Evolutionary conservation across 2,888 invertebrate species (phyloP).

Genomic region (Drosophila stalkeri): DNA sequence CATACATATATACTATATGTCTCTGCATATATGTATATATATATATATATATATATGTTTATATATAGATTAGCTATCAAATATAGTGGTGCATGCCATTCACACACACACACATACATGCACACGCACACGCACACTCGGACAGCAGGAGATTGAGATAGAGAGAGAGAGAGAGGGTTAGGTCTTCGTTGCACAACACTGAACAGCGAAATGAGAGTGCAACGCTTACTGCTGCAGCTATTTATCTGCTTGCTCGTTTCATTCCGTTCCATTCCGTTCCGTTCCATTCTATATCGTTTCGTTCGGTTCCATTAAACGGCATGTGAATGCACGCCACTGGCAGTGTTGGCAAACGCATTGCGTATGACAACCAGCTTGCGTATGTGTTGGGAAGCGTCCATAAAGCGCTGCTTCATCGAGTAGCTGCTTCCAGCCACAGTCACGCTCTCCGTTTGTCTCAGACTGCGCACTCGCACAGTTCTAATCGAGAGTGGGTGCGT

Average conservation of each 20-base stretch:
- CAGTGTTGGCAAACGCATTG: conserved; percentile 72
- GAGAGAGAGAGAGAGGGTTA: neutral
- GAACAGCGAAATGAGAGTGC: conserved; percentile 43
- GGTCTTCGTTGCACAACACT: conserved; percentile 59
- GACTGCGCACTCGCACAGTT: conserved; percentile 77
- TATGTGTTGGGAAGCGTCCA: conserved; percentile 81
- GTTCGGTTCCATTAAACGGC: conserved; percentile 47
- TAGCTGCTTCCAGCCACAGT: conserved; percentile 73
- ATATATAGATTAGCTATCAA: neutral
- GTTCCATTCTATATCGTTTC: neutral
- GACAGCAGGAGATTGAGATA: neutral
- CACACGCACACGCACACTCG: neutral
- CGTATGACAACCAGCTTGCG: conserved; percentile 82
- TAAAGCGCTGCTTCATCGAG: conserved; percentile 78
- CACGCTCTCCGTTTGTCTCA: conserved; percentile 79
- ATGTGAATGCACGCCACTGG: conserved; percentile 71
- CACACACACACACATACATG: neutral
- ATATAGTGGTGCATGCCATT: neutral
- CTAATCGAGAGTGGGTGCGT: conserved; percentile 43
- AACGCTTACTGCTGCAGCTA: conserved; percentile 48
- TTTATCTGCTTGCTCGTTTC: neutral
- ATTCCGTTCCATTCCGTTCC: neutral
- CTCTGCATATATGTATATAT: neutral
- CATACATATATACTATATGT: neutral
- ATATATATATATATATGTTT: neutral